Evolutionary conservation across 2,797 vertebrate genomes (phyloP).

Genomic region (Enteromius unitaeniatus): DNA sequence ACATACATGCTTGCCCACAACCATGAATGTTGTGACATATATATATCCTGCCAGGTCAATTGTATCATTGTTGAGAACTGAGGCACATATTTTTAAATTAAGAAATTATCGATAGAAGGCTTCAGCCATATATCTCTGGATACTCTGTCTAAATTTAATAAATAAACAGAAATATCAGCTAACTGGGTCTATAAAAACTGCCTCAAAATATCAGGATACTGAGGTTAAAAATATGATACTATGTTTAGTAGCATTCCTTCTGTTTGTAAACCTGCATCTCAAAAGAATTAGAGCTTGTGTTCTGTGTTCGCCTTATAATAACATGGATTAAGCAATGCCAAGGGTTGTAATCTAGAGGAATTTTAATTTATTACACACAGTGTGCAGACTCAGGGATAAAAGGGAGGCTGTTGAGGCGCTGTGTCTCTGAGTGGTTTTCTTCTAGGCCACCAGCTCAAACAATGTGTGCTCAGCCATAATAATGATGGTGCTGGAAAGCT

Average conservation of each 20-base stretch:
- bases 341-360: conserved; percentile 57
- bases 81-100: conserved; percentile 9
- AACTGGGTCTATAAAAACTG: background rate
- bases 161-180: background rate
- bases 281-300: background rate
- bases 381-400: conserved; percentile 33
- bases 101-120: background rate
- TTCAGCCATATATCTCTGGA: background rate
- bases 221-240: background rate
- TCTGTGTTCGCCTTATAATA: background rate
- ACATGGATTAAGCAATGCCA: conserved; percentile 62
- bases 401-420: conserved; percentile 32
- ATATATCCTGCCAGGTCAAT: background rate
- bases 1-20: background rate
- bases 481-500: conserved; percentile 17
- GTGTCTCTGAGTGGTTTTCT: conserved; percentile 37
- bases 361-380: conserved; percentile 51
- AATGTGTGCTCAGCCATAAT: conserved; percentile 20
- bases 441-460: conserved; percentile 31
- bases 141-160: background rate
- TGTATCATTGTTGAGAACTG: conserved; percentile 24
- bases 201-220: background rate
- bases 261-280: background rate
- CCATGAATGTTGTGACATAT: background rate
- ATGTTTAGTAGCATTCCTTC: background rate